phyloP scores from a whole-genome alignment of 2,888 invertebrate genomes.

The Piscicola geometra region DNA sequence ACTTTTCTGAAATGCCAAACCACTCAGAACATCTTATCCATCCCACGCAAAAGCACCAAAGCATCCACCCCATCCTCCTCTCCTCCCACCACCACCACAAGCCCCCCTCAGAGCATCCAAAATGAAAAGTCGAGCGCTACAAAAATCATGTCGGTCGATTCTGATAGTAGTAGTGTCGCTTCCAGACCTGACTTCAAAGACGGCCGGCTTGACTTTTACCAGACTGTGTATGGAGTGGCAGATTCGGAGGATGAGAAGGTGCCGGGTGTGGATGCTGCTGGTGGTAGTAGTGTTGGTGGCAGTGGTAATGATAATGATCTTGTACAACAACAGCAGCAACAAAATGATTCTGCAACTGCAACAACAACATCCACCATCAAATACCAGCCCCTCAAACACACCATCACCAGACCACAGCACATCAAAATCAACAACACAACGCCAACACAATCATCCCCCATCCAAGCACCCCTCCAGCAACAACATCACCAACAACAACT shows the following conservation, averaged over 20 bases:
- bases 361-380: not conserved
- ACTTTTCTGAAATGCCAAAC: too few relatives aligned
- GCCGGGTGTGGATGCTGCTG: not conserved
- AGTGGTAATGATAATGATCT: too few relatives aligned
- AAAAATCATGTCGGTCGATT: not conserved
- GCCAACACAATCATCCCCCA: not conserved
- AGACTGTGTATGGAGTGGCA: conserved; percentile 17
- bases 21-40: too few relatives aligned
- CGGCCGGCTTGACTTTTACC: conserved; percentile 23
- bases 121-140: conserved; percentile 2
- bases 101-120: too few relatives aligned
- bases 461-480: too few relatives aligned
- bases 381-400: not conserved
- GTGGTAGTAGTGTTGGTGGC: not conserved
- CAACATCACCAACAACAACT: not conserved
- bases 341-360: not conserved
- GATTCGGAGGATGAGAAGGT: conserved; percentile 8
- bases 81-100: too few relatives aligned
- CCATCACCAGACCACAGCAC: not conserved
- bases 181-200: conserved; percentile 27
- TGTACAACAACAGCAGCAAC: not conserved
- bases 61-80: too few relatives aligned
- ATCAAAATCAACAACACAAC: not conserved
- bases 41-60: too few relatives aligned
- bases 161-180: not conserved